phyloP scores from a whole-genome alignment of 2,113 vertebrate species.

The Choloepus hoffmanni region DNA sequence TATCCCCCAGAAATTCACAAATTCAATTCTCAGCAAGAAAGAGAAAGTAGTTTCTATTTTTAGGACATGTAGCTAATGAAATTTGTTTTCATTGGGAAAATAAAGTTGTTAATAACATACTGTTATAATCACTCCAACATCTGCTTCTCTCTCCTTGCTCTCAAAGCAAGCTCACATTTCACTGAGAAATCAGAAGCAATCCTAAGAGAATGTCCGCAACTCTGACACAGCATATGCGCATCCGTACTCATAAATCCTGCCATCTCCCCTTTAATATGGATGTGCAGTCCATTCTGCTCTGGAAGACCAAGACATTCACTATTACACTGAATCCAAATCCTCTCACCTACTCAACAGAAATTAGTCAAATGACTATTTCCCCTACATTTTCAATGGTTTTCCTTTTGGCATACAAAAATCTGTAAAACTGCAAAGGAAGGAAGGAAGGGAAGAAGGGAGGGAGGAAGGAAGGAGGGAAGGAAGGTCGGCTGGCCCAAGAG shows the following conservation, averaged over 20 bases:
- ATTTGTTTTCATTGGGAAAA: constrained; percentile 51
- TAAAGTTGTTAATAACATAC: neutral
- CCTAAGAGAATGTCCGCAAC: neutral
- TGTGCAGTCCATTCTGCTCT: neutral
- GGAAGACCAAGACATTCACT: neutral
- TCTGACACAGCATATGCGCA: neutral
- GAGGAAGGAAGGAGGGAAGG: no score
- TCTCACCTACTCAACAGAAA: neutral
- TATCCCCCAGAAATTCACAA: constrained; percentile 18
- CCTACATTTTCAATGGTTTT: neutral
- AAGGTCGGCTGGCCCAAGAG: no score
- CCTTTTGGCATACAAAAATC: neutral
- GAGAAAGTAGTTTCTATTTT: neutral
- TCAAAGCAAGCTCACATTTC: neutral
- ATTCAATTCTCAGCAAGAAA: constrained; percentile 39
- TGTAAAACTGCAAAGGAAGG: neutral
- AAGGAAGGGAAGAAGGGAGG: neutral
- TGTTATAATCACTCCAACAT: neutral
- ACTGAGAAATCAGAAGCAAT: neutral
- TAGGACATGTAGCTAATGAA: neutral
- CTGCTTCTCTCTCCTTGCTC: neutral
- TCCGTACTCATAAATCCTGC: neutral
- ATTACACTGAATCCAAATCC: neutral
- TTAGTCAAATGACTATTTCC: neutral
- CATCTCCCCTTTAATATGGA: neutral